A percentile compares a stretch with the other conserved stretches of the same genome.
Evolutionary conservation across 2,888 invertebrate species (phyloP).

Genomic region (Meiosimyza decipiens): DNA sequence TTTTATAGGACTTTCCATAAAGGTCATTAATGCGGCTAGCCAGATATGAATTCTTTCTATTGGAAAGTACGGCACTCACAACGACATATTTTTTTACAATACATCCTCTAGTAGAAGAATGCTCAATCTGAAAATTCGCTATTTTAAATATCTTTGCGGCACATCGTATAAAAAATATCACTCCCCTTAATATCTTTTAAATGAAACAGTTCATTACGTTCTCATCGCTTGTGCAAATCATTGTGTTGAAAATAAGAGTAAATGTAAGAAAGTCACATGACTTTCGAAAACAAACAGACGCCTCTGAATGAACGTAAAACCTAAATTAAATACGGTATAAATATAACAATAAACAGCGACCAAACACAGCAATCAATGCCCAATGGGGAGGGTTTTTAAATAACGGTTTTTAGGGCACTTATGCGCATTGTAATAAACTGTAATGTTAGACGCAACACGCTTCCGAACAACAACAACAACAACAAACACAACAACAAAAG

Average conservation of each 20-base stretch:
- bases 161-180: too few relatives aligned
- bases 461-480: conserved; percentile 30
- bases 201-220: background rate
- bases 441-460: conserved; percentile 33
- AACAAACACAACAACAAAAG: conserved; percentile 14
- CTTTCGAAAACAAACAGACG: conserved; percentile 4
- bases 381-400: conserved; percentile 9
- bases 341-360: conserved; percentile 16
- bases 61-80: too few relatives aligned
- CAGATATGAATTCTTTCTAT: too few relatives aligned
- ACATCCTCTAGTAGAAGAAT: too few relatives aligned
- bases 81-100: too few relatives aligned
- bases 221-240: too few relatives aligned
- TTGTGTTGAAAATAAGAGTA: too few relatives aligned
- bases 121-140: too few relatives aligned
- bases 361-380: conserved; percentile 10
- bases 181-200: background rate
- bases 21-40: too few relatives aligned
- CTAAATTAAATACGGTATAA: conserved; percentile 29
- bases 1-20: too few relatives aligned
- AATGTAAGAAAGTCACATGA: conserved; percentile 21
- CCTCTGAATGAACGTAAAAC: background rate
- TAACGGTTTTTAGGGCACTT: conserved; percentile 9
- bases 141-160: too few relatives aligned
- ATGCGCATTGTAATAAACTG: conserved; percentile 20